Conservation (phyloP, 2,797 vertebrate species). For the Lemur catta region DNA sequence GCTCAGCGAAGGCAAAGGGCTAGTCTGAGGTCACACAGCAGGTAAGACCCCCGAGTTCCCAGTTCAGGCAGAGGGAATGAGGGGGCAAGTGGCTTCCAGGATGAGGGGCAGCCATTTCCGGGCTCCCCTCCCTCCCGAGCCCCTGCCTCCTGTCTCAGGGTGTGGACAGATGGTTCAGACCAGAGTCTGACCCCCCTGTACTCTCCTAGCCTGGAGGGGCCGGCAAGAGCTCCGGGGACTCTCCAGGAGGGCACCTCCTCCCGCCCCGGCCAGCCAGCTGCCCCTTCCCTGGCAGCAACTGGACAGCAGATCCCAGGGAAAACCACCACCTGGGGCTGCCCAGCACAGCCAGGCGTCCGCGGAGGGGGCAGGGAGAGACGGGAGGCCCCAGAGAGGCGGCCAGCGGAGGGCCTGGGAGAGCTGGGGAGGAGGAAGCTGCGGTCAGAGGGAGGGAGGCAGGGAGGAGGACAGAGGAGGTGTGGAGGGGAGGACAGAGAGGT, state of each 20-base stretch:
- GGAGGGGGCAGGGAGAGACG: neutral
- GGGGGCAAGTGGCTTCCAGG: neutral
- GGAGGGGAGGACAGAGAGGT: neutral
- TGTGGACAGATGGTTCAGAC: constrained; percentile 71
- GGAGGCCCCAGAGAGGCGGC: neutral
- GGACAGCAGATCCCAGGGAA: constrained; percentile 57
- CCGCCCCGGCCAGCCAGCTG: constrained; percentile 64
- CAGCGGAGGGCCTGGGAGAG: constrained; percentile 41
- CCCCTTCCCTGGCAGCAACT: constrained; percentile 72
- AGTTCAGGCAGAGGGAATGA: neutral
- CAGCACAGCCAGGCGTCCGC: constrained; percentile 23
- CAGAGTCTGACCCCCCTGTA: constrained; percentile 52
- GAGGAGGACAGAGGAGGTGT: neutral
- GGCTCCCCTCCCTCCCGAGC: neutral
- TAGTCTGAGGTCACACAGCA: neutral
- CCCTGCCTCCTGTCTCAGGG: constrained; percentile 49
- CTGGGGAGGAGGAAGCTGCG: neutral
- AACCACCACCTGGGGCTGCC: constrained; percentile 58
- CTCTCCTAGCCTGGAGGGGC: constrained; percentile 61
- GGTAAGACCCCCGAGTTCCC: neutral
- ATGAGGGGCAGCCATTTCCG: fast-evolving
- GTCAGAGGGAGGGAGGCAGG: neutral
- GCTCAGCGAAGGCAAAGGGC: neutral
- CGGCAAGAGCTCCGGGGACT: neutral
- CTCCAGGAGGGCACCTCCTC: constrained; percentile 70